phyloP scores from a whole-genome alignment of 2,113 vertebrate genomes.

The Cyprinodon tularosa region DNA sequence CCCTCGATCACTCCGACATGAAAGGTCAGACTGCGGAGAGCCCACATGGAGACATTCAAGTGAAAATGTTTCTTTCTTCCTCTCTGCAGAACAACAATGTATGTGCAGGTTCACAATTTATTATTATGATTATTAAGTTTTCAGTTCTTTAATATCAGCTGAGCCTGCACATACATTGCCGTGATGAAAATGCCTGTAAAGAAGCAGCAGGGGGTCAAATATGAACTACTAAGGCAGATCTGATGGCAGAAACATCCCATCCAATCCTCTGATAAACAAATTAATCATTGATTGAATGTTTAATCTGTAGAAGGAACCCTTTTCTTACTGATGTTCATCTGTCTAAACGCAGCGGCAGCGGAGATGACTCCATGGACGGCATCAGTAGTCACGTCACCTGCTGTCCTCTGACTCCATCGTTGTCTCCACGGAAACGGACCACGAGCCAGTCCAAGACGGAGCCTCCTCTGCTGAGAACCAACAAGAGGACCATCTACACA shows the following conservation, averaged over 20 bases:
- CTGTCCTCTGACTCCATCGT: slow-evolving; percentile 79
- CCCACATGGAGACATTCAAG: slow-evolving; percentile 44
- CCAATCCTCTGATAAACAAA: not conserved
- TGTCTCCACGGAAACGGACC: slow-evolving; percentile 82
- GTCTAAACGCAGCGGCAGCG: slow-evolving; percentile 62
- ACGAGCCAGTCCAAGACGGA: slow-evolving; percentile 84
- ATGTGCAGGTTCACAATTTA: slow-evolving; percentile 17
- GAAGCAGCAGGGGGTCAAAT: slow-evolving; percentile 42
- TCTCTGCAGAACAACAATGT: slow-evolving; percentile 66
- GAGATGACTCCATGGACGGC: slow-evolving; percentile 80
- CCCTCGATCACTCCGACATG: slow-evolving; percentile 79
- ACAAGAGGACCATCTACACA: slow-evolving; percentile 90
- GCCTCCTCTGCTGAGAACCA: slow-evolving; percentile 86
- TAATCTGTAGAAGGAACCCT: not conserved
- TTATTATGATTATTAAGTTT: not conserved
- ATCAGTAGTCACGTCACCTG: slow-evolving; percentile 68
- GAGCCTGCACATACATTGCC: slow-evolving; percentile 20
- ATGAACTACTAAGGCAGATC: slow-evolving; percentile 78
- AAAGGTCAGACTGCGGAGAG: slow-evolving; percentile 47
- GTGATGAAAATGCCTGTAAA: slow-evolving; percentile 28
- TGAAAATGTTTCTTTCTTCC: slow-evolving; percentile 22
- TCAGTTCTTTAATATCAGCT: not conserved
- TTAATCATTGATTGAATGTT: not conserved
- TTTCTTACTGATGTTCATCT: not conserved
- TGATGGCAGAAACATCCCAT: slow-evolving; percentile 68